These are phyloP conservation scores for Rhinoderma darwinii DNA, from an alignment of 2,113 vertebrate genomes.

Conservation along the genomic window DNA sequence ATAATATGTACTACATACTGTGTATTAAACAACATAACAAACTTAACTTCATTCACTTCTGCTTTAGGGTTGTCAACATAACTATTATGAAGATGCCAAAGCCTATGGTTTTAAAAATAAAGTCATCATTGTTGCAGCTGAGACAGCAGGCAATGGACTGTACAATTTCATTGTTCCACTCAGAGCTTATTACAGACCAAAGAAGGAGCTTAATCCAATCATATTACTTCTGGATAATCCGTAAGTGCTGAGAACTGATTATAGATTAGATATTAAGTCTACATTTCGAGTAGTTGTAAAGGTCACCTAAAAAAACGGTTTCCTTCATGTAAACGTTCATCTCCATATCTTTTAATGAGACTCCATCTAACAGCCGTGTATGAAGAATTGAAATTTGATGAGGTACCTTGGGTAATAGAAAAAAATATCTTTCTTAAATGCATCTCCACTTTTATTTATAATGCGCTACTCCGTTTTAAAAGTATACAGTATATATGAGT, in stretches of 20 bases:
- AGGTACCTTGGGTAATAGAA: neutral
- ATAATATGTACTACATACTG: neutral
- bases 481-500: neutral
- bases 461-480: neutral
- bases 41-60: conserved; percentile 12
- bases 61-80: conserved; percentile 91
- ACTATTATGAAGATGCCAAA: conserved; percentile 93
- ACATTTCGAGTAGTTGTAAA: neutral
- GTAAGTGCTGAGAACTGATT: conserved; percentile 75
- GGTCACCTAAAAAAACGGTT: neutral
- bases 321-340: neutral
- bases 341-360: neutral
- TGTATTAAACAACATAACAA: neutral
- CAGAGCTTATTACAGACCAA: conserved; percentile 94
- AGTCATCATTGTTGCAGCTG: conserved; percentile 94
- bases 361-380: neutral
- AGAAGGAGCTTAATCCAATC: conserved; percentile 94
- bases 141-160: conserved; percentile 95
- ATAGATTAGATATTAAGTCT: neutral
- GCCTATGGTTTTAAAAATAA: conserved; percentile 98
- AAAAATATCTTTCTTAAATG: neutral
- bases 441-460: neutral
- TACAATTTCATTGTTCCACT: conserved; percentile 98
- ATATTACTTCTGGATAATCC: conserved; percentile 94
- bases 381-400: neutral